phyloP scores from a whole-genome alignment of 2,797 vertebrate species.

The Coluber constrictor region DNA sequence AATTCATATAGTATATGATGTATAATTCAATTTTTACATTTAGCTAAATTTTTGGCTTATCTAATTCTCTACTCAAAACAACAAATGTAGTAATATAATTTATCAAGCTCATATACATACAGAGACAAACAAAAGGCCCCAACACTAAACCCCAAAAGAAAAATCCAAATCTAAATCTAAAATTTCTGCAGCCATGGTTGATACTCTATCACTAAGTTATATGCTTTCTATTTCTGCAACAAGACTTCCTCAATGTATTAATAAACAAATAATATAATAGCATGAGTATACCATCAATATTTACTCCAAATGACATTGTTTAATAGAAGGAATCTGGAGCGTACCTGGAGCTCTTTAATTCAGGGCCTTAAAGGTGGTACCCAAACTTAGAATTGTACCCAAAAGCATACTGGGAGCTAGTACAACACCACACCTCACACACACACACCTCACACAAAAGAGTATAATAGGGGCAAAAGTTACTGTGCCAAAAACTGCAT shows the following conservation, averaged over 20 bases:
- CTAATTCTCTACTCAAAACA: not conserved
- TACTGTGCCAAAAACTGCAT: not conserved
- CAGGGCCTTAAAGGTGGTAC: not conserved
- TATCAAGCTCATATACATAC: not conserved
- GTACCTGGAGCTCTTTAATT: not conserved
- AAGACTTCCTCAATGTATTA: not conserved
- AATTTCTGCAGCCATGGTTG: not conserved
- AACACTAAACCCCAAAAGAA: not conserved
- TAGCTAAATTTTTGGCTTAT: not conserved
- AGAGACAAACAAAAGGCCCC: not conserved
- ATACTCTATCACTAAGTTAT: not conserved
- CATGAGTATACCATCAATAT: not conserved
- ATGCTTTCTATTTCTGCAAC: not conserved
- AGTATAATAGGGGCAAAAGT: not conserved
- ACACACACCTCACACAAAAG: no score
- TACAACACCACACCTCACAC: no score
- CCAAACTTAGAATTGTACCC: not conserved
- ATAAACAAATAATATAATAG: not conserved
- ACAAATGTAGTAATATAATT: not conserved
- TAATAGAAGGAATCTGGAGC: not conserved
- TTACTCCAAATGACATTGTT: not conserved
- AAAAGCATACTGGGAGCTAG: not conserved
- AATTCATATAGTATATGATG: not conserved
- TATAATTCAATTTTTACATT: not conserved
- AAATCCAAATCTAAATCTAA: no score